Base-by-base conservation (phyloP, 2,797 vertebrate species). In the Muscicapa comitata region DNA sequence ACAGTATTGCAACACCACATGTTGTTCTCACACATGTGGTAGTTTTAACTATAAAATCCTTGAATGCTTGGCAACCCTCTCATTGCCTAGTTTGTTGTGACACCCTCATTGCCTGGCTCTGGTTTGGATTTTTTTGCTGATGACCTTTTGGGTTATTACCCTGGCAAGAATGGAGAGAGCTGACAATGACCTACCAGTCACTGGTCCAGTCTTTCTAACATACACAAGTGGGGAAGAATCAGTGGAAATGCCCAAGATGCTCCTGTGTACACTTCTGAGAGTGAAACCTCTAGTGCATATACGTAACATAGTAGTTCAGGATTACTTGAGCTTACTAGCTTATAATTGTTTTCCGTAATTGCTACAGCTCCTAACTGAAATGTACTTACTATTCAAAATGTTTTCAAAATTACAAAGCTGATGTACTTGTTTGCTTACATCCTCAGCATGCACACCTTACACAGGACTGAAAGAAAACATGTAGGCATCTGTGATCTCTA, bases 41-140 rank as follows among this genome's bases (percentile, higher is more conserved):
- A 78, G 47, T 79, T 94, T 55, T 70, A 73, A 79, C 83, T 61
- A 81, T 19, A 84, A 94, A 95, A 93, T 54, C 79, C 28, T 84
- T 53, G 63, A 67, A 29, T 81, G 58, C 45, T 86, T 51, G 35
- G 37, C 20, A 25, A 72, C 42, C 54, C 45, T 25, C 45, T 90
- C 48, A 42, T 17, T 84, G 71, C 29, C 48, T 73, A 11, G 43
- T 20, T 45, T 45, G 43, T 20, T 45, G 20, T 45, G 43, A 45
- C 20, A 25, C 45, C 23, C 43, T 90, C 48, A 42, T 17, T 81
- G 70, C 26, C 48, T 73, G 47, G 70, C 48, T 78, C 62, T 57
- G 13, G 8, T 82, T 13, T 48, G 63, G 66, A 70, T 24, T 59
- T 51, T 61, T 94, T 84, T 78, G 28, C 83, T 63, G 45, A 40